A percentile compares a stretch with the other conserved stretches of the same genome.
These are phyloP conservation scores for Orthonyx spaldingii DNA, from an alignment of 2,113 vertebrate species.

Conservation along the genomic window DNA sequence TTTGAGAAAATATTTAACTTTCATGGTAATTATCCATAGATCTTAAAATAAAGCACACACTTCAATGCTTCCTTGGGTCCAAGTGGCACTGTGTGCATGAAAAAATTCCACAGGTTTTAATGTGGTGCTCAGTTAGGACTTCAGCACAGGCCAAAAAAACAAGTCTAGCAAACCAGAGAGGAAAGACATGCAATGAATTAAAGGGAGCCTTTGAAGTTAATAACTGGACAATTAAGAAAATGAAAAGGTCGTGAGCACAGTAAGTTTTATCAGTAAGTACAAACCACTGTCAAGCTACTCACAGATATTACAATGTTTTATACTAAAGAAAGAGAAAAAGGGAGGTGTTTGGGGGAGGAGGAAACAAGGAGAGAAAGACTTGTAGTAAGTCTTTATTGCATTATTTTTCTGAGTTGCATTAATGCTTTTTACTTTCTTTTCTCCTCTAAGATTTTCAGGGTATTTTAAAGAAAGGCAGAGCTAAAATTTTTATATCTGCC, in stretches of 20 bases:
- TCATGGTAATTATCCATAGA: neutral
- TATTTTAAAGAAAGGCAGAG: neutral
- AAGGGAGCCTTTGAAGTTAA: neutral
- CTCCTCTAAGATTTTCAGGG: neutral
- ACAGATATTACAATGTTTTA: neutral
- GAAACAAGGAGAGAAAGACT: neutral
- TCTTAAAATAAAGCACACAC: conserved; percentile 5
- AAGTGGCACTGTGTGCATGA: neutral
- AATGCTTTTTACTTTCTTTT: neutral
- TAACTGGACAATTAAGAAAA: neutral
- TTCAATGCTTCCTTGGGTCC: neutral
- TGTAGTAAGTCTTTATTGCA: neutral
- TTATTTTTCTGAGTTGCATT: neutral
- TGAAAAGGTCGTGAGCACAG: neutral
- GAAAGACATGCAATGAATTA: neutral
- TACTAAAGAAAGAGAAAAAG: neutral
- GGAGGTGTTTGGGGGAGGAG: neutral
- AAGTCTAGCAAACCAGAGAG: neutral
- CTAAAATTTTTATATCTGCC: neutral
- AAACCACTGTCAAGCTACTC: neutral
- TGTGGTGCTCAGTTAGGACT: neutral
- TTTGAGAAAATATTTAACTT: conserved; percentile 46
- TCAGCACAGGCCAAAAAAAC: neutral
- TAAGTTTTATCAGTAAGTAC: neutral
- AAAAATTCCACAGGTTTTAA: neutral